Conservation (phyloP, 2,113 vertebrate species). For the Thinocorus orbignyianus region DNA sequence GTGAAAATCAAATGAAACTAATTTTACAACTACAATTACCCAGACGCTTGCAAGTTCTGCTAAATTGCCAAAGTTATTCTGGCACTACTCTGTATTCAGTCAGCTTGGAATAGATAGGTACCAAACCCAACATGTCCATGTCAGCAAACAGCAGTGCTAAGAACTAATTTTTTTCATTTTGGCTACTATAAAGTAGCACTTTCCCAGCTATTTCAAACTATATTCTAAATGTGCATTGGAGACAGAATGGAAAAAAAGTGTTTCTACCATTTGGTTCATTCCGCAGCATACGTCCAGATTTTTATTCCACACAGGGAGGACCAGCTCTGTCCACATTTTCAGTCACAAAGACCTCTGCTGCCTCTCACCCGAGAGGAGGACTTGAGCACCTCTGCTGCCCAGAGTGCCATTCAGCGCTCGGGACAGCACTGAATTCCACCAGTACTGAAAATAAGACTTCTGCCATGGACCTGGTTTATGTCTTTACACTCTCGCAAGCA, state of each 20-base stretch:
- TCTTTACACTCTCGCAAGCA: neutral
- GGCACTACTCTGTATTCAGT: neutral
- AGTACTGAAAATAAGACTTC: neutral
- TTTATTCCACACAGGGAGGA: neutral
- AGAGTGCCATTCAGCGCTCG: neutral
- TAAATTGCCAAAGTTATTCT: neutral
- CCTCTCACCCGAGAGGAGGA: neutral
- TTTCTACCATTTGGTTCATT: neutral
- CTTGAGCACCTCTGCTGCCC: accelerated
- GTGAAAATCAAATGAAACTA: neutral
- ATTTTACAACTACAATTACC: neutral
- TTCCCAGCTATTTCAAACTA: neutral
- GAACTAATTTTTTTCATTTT: neutral
- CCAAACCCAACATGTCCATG: accelerated
- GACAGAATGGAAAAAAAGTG: neutral
- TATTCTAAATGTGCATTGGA: neutral
- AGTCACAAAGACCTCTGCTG: neutral
- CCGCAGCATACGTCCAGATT: neutral
- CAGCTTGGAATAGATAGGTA: neutral
- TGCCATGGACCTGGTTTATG: neutral
- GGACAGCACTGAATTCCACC: neutral
- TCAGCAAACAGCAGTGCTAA: accelerated
- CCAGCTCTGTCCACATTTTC: neutral
- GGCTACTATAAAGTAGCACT: neutral
- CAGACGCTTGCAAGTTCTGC: neutral